These are phyloP conservation scores for Oceanodroma tethys DNA, from an alignment of 2,113 vertebrate species.

Conservation along the genomic window DNA sequence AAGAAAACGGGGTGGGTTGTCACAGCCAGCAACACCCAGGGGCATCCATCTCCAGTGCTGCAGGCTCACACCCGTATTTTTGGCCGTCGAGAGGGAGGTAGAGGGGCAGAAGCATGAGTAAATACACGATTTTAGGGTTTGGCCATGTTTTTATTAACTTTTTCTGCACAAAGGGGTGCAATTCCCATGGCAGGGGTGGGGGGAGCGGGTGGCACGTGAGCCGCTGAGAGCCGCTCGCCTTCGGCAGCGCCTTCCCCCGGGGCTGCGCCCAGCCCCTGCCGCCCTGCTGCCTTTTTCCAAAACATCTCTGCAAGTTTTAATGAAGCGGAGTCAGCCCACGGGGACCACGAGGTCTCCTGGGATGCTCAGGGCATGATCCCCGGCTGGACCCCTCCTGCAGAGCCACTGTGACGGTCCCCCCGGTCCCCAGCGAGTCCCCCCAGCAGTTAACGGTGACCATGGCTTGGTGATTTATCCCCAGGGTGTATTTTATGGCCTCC, in stretches of 20 bases:
- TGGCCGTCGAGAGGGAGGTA: fast-evolving
- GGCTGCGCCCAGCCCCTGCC: not conserved
- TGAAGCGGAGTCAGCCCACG: not conserved
- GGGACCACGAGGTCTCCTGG: not conserved
- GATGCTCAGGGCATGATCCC: not conserved
- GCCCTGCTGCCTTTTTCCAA: constrained; percentile 19
- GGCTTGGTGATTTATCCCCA: not conserved
- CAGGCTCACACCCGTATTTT: not conserved
- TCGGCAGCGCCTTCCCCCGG: not conserved
- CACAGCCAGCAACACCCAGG: not conserved
- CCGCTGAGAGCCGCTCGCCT: not conserved
- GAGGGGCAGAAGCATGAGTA: not conserved
- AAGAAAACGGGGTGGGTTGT: not conserved
- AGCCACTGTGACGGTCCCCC: fast-evolving
- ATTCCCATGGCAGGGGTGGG: not conserved
- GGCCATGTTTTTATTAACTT: fast-evolving
- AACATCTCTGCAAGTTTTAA: constrained; percentile 46
- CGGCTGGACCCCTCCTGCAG: not conserved
- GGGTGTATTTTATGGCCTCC: not conserved
- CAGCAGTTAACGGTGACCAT: not conserved
- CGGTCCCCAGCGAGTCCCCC: not conserved
- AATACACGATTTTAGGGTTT: fast-evolving
- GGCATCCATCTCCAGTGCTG: not conserved
- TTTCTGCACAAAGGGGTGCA: not conserved
- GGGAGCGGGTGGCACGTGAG: not conserved